Evolutionary conservation across 1,140 invertebrate genomes (phyloP).

Genomic region (Drosophila murphyi): DNA sequence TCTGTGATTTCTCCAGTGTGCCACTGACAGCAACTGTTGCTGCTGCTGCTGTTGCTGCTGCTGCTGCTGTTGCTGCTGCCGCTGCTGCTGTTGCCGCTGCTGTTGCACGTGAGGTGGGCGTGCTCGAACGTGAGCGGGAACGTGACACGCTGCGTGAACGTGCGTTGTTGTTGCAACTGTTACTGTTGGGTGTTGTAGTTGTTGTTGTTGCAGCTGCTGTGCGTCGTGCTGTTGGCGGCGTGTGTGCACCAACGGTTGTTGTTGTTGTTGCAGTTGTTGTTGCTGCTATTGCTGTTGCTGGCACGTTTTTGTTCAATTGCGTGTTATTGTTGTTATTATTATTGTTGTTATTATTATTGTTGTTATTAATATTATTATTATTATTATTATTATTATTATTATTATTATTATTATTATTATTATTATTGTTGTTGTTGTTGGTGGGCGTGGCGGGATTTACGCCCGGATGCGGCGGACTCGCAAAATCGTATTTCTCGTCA

Average conservation of each 20-base stretch:
- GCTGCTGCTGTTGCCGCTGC: conserved; percentile 63
- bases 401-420: conserved; percentile 29
- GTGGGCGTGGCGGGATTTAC: conserved; percentile 67
- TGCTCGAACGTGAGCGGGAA: conserved; percentile 41
- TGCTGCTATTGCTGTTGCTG: conserved; percentile 14
- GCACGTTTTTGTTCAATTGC: conserved; percentile 13
- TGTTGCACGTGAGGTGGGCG: conserved; percentile 37
- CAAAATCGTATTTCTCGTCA: conserved; percentile 89
- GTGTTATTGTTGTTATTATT: conserved; percentile 30
- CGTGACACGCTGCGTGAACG: conserved; percentile 50
- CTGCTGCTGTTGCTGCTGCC: conserved; percentile 72
- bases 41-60: conserved; percentile 45
- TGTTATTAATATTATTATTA: conserved; percentile 1
- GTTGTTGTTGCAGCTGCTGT: conserved; percentile 5
- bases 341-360: conserved; percentile 24
- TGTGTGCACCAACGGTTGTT: not conserved
- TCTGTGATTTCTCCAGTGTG: conserved; percentile 84
- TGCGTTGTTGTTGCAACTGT: conserved; percentile 52
- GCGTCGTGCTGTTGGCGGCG: conserved; percentile 38
- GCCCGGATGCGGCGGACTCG: conserved; percentile 84
- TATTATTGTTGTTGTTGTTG: conserved; percentile 33
- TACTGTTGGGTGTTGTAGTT: conserved; percentile 17
- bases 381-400: conserved; percentile 36
- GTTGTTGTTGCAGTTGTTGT: conserved; percentile 25
- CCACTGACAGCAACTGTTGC: conserved; percentile 62